Evolutionary conservation across 2,113 vertebrate genomes (phyloP), one percentile per base, ranked within the genome.

Genomic region (Motacilla alba): DNA sequence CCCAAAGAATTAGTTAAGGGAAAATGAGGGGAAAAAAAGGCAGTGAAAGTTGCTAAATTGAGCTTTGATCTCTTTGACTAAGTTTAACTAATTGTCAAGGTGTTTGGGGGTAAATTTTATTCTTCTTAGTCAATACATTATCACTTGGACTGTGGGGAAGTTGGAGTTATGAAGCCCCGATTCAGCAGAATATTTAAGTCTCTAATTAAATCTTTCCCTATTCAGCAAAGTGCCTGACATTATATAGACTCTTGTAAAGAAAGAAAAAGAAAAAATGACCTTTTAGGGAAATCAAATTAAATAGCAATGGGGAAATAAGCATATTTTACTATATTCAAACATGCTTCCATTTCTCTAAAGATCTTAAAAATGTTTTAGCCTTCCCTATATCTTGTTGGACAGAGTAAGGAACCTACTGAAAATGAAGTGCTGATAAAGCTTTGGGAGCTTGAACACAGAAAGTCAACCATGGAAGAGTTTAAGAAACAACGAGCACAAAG

Each of bases 111-210:
- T 74, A 66, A 81, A 44, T 69, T 90, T 91, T 94, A 11, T 76
- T 73, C 67, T 68, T 84, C 41, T 44, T 26, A 75, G 18, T 5
- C n/a, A 20, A 68, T 68, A 64, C 5, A 20, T 80, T 76, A 90
- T 56, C 55, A 70, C 39, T 77, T 37, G 50, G 20, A 37, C 21
- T 68, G 13, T 35, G 82, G 72, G 27, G 47, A 80, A 94, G 46
- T 31, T 66, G 66, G 27, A 68, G n/a, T 56, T 62, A 80, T 26
- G 21, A 92, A 88, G 35, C 9, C 30, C 24, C 1, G 0, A 52
- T 43, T 94, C 76, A 90, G 86, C 70, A 94, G 73, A 92, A 74
- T 78, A 87, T 74, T 86, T 62, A 83, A 83, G 72, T 43, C 26
- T 62, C 26, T 90, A 92, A 83, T 90, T 88, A 93, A 93, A 86